Conservation (phyloP, 2,113 vertebrate species). For the Petaurus breviceps region DNA sequence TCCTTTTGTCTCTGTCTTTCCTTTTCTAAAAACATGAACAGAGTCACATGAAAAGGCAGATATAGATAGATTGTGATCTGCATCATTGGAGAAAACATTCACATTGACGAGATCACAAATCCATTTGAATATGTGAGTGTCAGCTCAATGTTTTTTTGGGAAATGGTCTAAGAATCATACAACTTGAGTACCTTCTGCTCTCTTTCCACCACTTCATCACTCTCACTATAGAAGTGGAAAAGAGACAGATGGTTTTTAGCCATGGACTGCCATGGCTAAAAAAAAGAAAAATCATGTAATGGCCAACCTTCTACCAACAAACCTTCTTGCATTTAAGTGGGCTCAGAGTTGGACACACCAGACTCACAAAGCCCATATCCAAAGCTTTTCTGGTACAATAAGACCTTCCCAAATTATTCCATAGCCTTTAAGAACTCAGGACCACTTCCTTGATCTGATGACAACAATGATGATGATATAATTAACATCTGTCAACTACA, state of each 20-base stretch:
- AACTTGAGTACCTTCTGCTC: neutral
- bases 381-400: neutral
- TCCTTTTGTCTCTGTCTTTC: neutral
- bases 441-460: neutral
- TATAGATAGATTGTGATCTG: neutral
- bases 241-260: neutral
- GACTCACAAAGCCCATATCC: neutral
- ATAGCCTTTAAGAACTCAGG: neutral
- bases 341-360: neutral
- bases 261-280: neutral
- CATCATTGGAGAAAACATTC: neutral
- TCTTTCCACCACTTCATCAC: neutral
- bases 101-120: neutral
- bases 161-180: neutral
- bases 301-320: neutral
- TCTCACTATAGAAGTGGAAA: neutral
- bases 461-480: neutral
- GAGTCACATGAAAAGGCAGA: neutral
- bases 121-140: neutral
- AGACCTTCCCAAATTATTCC: neutral
- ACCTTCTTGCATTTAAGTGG: neutral
- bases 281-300: neutral
- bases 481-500: neutral
- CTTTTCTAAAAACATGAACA: neutral
- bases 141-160: neutral